Evolutionary conservation across 2,113 vertebrate species (phyloP), one percentile per base, ranked within the genome.

Genomic region (Butorides virescens): DNA sequence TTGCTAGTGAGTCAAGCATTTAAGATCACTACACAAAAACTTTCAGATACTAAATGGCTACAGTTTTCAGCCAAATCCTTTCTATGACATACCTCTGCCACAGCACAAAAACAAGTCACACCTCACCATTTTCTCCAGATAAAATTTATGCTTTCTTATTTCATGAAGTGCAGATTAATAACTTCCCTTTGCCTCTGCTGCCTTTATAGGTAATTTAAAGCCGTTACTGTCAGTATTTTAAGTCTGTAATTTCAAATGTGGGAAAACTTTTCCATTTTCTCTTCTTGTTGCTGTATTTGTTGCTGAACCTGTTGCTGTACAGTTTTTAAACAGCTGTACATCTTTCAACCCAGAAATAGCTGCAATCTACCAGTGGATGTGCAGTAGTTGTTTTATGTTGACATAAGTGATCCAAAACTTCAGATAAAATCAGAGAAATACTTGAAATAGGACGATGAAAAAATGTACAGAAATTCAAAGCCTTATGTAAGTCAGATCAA

Each of bases 401-500:
- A 73, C 19, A 34, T 27, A 52, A 63, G 65, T 26, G 36, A 85
- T 55, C 21, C 53, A 81, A 91, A 92, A 75, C n/a, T 62, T 73
- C n/a, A 62, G 49, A 44, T 44, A 75, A 81, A 89, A 62, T 27
- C 68, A 70, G 67, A 83, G 22, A 79, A 83, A 70, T 50, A 58
- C n/a, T 88, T 88, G 1, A 81, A 88, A 86, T 12, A 46, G 78
- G 55, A 72, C 7, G 1, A 81, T 42, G 36, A 86, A 94, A 92
- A 89, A 78, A 30, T 4, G 16, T 42, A 72, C 65, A 85, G 65
- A 73, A 89, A 70, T n/a, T 36, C 58, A 82, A 78, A 88, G 61
- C 37, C 10, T 93, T 85, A 86, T 15, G 30, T 87, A 94, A 96
- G 56, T 62, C 37, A 81, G 90, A 96, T 89, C 74, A 95, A 75